A percentile compares a stretch with the other conserved stretches of the same genome.
phyloP scores from a whole-genome alignment of 37 sponge, comb jelly and placozoan species.

The Diacarnus erythraeanus region DNA sequence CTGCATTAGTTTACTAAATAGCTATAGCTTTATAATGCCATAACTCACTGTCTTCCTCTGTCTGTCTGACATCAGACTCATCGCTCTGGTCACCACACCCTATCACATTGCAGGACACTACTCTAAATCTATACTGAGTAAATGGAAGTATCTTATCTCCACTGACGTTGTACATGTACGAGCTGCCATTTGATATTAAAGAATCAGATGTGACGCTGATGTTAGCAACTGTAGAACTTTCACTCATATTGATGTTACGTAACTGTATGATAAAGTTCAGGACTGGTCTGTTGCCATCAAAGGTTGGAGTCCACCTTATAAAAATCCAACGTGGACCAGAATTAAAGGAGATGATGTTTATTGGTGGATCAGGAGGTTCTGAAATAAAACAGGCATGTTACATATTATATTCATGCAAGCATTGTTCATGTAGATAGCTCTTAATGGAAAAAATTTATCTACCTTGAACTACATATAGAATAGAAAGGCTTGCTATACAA shows the following conservation, averaged over 20 bases:
- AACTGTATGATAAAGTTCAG: constrained; percentile 24
- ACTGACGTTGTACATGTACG: constrained; percentile 21
- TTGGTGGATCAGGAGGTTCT: constrained; percentile 70
- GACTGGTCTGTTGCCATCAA: constrained; percentile 65
- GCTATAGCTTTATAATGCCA: too few relatives aligned
- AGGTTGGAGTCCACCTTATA: constrained; percentile 49
- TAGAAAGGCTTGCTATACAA: too few relatives aligned
- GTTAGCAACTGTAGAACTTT: background rate
- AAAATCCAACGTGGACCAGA: constrained; percentile 26
- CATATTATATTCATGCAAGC: background rate
- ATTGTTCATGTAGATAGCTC: too few relatives aligned
- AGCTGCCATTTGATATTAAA: background rate
- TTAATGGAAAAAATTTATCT: too few relatives aligned
- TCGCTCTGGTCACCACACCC: constrained; percentile 47
- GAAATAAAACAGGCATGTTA: background rate
- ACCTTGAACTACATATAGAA: too few relatives aligned
- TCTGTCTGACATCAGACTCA: constrained; percentile 16
- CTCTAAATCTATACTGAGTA: constrained; percentile 52
- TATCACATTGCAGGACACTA: constrained; percentile 51
- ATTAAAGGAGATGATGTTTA: background rate
- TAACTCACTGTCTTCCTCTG: constrained; percentile 52
- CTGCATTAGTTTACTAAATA: too few relatives aligned
- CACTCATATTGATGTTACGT: background rate
- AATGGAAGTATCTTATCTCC: constrained; percentile 42
- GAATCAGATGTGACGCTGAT: background rate